Percentiles rank a stretch among this genome's conserved stretches.
phyloP scores from a whole-genome alignment of 2,797 vertebrate species.

The Phoebastria nigripes region DNA sequence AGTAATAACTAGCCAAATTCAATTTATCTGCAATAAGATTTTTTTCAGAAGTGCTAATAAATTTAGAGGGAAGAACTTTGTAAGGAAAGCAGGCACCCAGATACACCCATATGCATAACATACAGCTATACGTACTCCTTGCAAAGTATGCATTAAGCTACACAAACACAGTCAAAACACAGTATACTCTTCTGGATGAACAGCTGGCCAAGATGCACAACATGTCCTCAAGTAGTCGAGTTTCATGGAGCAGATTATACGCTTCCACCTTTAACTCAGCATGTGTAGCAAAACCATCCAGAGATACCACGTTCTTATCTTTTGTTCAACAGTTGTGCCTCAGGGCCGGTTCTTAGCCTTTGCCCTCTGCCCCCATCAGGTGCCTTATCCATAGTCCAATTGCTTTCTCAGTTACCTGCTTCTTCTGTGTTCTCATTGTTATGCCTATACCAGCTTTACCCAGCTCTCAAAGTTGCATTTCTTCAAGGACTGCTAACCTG shows the following conservation, averaged over 20 bases:
- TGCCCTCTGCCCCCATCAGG: background rate
- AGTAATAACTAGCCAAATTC: background rate
- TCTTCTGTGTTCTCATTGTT: background rate
- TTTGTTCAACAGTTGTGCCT: background rate
- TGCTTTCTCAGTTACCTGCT: background rate
- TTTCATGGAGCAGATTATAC: background rate
- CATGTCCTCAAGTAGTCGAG: background rate
- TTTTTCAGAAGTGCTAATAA: background rate
- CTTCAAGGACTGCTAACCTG: background rate
- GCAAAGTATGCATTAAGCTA: background rate
- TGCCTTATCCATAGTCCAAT: background rate
- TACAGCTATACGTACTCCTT: background rate
- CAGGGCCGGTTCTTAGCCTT: background rate
- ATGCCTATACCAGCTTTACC: background rate
- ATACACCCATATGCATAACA: background rate
- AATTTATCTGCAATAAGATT: background rate
- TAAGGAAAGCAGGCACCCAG: background rate
- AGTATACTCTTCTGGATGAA: background rate
- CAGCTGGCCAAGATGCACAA: background rate
- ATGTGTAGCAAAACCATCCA: background rate
- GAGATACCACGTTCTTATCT: background rate
- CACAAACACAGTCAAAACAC: background rate
- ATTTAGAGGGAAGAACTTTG: background rate
- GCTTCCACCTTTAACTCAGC: background rate
- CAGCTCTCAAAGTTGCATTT: background rate